Percentiles rank a stretch among this genome's conserved stretches.
Evolutionary conservation across 1,140 invertebrate genomes (phyloP).

Genomic region (Ditylenchus dipsaci): DNA sequence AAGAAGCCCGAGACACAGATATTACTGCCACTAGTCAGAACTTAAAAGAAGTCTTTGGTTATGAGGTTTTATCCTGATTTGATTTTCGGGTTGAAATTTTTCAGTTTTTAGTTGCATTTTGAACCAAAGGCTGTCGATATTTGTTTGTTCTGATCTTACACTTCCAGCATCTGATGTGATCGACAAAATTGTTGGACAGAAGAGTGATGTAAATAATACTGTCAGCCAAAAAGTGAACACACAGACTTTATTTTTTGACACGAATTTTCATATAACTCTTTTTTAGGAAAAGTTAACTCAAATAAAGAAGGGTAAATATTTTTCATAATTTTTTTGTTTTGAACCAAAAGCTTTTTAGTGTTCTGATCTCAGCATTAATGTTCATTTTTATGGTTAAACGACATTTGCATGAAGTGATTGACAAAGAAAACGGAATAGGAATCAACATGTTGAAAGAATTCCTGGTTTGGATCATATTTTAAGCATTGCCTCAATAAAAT

Average conservation of each 20-base stretch:
- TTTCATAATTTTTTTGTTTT: background rate
- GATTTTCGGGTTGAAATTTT: background rate
- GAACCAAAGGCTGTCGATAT: background rate
- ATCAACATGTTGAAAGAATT: background rate
- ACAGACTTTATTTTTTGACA: too few relatives aligned
- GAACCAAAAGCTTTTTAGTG: background rate
- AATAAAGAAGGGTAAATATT: background rate
- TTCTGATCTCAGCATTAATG: slow-evolving; percentile 1
- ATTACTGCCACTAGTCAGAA: background rate
- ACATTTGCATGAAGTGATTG: background rate
- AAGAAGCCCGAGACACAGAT: background rate
- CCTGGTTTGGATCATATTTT: background rate
- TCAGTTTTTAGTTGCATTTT: slow-evolving; percentile 4
- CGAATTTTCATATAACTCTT: too few relatives aligned
- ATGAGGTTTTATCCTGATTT: too few relatives aligned
- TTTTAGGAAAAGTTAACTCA: background rate
- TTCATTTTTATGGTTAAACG: slow-evolving; percentile 11
- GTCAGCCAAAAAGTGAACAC: too few relatives aligned
- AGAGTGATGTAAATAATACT: too few relatives aligned
- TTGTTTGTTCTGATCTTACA: background rate
- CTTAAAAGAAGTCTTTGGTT: background rate
- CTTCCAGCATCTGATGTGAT: background rate
- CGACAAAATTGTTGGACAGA: too few relatives aligned
- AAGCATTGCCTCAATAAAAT: background rate
- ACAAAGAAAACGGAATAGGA: background rate